A percentile compares a stretch with the other conserved stretches of the same genome.
phyloP scores from a whole-genome alignment of 1,140 invertebrate genomes.

The Hypsibius dujardini region DNA sequence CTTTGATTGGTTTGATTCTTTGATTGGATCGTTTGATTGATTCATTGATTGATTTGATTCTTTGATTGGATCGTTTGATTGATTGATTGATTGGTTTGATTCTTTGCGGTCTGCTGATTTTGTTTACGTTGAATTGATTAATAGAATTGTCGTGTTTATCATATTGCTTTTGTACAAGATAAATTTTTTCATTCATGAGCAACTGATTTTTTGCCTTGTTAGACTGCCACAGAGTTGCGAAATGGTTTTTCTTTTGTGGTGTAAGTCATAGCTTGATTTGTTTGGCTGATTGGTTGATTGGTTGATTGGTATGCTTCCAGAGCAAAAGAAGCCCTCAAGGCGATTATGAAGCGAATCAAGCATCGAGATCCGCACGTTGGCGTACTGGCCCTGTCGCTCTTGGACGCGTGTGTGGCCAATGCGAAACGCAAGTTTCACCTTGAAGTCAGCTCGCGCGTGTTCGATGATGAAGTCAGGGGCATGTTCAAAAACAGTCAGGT shows the following conservation, averaged over 20 bases:
- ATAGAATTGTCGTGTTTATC: too few species aligned
- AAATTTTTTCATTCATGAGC: too few species aligned
- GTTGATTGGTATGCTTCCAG: conserved; percentile 27
- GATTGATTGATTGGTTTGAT: too few species aligned
- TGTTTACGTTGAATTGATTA: too few species aligned
- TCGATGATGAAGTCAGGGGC: conserved; percentile 69
- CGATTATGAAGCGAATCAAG: conserved; percentile 66
- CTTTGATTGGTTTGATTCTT: too few species aligned
- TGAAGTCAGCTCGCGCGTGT: conserved; percentile 86
- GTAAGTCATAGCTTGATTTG: too few species aligned
- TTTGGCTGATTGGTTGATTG: too few species aligned
- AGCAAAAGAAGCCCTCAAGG: conserved; percentile 66
- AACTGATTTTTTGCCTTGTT: too few species aligned
- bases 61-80: conserved; percentile 17
- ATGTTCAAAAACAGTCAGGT: conserved; percentile 41
- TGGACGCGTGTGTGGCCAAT: conserved; percentile 91
- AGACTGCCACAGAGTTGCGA: too few species aligned
- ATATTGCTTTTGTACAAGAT: too few species aligned
- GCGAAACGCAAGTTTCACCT: conserved; percentile 76
- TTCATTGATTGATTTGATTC: neutral
- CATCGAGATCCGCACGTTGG: conserved; percentile 82
- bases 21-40: too few species aligned
- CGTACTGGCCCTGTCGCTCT: conserved; percentile 66
- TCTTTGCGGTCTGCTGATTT: conserved; percentile 21
- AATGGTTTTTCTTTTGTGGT: too few species aligned